Evolutionary conservation across 2,888 invertebrate species (phyloP).

Genomic region (Nebria salina): DNA sequence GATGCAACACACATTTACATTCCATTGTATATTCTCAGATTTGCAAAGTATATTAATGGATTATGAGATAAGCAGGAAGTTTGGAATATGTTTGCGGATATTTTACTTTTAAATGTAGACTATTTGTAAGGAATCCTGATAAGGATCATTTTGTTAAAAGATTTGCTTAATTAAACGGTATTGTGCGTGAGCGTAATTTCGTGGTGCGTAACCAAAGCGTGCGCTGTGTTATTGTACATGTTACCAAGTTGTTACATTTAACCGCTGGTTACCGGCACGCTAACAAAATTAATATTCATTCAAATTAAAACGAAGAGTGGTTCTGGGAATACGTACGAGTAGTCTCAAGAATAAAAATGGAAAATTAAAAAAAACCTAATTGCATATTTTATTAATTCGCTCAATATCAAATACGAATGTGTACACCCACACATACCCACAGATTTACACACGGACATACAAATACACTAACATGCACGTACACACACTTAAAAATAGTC

Average conservation of each 20-base stretch:
- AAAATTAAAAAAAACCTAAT: background rate
- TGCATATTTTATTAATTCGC: too few relatives aligned
- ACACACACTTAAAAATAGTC: too few relatives aligned
- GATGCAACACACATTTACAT: background rate
- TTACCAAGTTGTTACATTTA: slow-evolving; percentile 17
- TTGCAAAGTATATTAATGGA: background rate
- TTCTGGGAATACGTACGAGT: background rate
- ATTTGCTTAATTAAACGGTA: slow-evolving; percentile 35
- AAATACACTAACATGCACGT: too few relatives aligned
- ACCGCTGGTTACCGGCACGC: slow-evolving; percentile 19
- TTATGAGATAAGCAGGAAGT: background rate
- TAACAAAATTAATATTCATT: slow-evolving; percentile 35
- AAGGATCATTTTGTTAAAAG: slow-evolving; percentile 30
- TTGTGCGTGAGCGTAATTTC: slow-evolving; percentile 25
- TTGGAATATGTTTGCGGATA: background rate
- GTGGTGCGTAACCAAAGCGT: slow-evolving; percentile 11
- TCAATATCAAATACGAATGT: too few relatives aligned
- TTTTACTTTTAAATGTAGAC: background rate
- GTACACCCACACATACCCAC: too few relatives aligned
- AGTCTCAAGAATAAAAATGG: background rate
- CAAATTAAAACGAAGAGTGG: background rate
- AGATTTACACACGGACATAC: too few relatives aligned
- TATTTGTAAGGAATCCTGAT: background rate
- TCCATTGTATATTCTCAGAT: background rate
- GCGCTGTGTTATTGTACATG: background rate